Percentiles rank a stretch among this genome's conserved stretches.
These are phyloP conservation scores for Bergia sp. DNA, from an alignment of 92 coral and sea anemone genomes.

Conservation along the genomic window DNA sequence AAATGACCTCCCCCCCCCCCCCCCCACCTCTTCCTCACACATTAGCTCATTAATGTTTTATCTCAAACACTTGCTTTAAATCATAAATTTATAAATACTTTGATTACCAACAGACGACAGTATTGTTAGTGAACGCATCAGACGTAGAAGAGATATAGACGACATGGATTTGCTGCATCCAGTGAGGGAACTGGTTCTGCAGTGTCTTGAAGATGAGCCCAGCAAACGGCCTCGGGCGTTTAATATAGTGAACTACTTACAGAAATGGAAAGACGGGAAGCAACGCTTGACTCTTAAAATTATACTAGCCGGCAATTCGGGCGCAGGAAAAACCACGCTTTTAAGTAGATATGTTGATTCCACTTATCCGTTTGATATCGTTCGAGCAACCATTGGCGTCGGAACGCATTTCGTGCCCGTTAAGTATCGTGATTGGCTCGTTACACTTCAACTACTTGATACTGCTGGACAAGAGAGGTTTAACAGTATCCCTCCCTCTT, in stretches of 20 bases:
- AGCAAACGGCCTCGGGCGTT: slow-evolving; percentile 40
- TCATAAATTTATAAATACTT: not conserved
- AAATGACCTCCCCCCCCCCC: too few relatives aligned
- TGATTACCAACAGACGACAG: slow-evolving; percentile 31
- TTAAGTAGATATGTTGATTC: slow-evolving; percentile 43
- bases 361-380: slow-evolving; percentile 7
- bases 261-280: slow-evolving; percentile 43
- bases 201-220: slow-evolving; percentile 62
- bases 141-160: slow-evolving; percentile 52
- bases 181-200: slow-evolving; percentile 59
- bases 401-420: slow-evolving; percentile 48
- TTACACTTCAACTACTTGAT: slow-evolving; percentile 53
- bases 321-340: slow-evolving; percentile 59
- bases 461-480: slow-evolving; percentile 66
- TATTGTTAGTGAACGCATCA: slow-evolving; percentile 48
- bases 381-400: slow-evolving; percentile 45
- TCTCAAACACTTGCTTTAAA: too few relatives aligned
- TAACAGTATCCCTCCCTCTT: slow-evolving; percentile 57
- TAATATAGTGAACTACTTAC: slow-evolving; percentile 18
- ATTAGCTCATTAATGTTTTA: too few relatives aligned
- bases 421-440: slow-evolving; percentile 40
- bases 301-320: slow-evolving; percentile 50
- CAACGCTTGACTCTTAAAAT: slow-evolving; percentile 50
- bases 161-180: slow-evolving; percentile 64
- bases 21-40: too few relatives aligned